A percentile compares a stretch with the other conserved stretches of the same genome.
These are phyloP conservation scores for Pseudocheirus occidentalis DNA, from an alignment of 2,797 vertebrate species.

Conservation along the genomic window DNA sequence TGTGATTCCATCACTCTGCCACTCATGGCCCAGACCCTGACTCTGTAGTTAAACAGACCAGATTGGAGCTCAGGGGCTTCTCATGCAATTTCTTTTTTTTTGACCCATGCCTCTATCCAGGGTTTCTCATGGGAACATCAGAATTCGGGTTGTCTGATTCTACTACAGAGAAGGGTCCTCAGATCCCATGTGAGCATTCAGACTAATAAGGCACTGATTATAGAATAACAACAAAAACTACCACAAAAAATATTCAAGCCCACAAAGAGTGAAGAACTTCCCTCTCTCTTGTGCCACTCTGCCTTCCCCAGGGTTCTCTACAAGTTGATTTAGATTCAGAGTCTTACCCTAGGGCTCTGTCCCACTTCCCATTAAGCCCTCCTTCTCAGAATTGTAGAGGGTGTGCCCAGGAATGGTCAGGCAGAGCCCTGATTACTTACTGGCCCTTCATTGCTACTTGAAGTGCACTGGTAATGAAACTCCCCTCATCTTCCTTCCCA, in stretches of 20 bases:
- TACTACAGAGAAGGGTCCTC: background rate
- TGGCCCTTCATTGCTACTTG: background rate
- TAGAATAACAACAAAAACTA: background rate
- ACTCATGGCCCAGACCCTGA: background rate
- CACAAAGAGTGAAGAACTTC: background rate
- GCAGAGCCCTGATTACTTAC: background rate
- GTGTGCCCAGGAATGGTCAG: background rate
- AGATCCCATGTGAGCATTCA: background rate
- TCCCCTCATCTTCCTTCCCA: background rate
- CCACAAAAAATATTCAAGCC: background rate
- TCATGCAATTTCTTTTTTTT: background rate
- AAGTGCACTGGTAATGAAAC: background rate
- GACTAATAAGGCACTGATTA: background rate
- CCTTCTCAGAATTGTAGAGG: background rate
- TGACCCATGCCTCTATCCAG: background rate
- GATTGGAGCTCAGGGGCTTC: background rate
- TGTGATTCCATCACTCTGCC: background rate
- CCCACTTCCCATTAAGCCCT: background rate
- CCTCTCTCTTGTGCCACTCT: background rate
- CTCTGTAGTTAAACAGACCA: background rate
- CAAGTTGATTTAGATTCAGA: background rate
- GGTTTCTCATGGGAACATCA: background rate
- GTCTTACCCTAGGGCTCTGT: background rate
- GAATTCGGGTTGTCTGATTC: background rate
- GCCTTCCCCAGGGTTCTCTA: background rate